These are phyloP conservation scores for Aricia agestis DNA, from an alignment of 1,140 invertebrate species.

Conservation along the genomic window DNA sequence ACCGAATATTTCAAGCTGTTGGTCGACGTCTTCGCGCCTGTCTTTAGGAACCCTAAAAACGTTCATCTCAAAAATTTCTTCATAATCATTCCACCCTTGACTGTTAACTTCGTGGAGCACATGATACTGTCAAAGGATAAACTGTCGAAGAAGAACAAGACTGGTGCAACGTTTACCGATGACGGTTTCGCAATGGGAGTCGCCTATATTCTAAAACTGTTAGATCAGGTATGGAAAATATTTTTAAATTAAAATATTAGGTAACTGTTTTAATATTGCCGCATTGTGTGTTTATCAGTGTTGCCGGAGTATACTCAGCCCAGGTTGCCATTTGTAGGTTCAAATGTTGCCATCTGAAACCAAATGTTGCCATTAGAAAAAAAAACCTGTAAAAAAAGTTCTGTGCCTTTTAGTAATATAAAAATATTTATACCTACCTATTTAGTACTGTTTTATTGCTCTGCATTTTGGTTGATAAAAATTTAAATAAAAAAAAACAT, in stretches of 20 bases:
- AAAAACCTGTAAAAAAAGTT: too few relatives aligned
- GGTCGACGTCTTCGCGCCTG: slow-evolving; percentile 93
- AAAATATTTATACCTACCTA: too few relatives aligned
- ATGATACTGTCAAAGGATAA: slow-evolving; percentile 95
- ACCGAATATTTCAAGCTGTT: slow-evolving; percentile 97
- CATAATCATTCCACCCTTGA: slow-evolving; percentile 94
- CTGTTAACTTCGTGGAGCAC: slow-evolving; percentile 96
- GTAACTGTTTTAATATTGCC: too few relatives aligned
- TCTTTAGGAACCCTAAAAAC: slow-evolving; percentile 91
- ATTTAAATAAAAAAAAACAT: too few relatives aligned
- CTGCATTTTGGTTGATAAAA: too few relatives aligned
- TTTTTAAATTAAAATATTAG: too few relatives aligned
- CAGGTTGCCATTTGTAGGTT: background rate
- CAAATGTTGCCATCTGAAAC: too few relatives aligned
- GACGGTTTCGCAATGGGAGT: slow-evolving; percentile 98
- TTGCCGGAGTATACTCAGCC: background rate
- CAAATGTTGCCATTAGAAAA: too few relatives aligned
- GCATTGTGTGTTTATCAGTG: too few relatives aligned
- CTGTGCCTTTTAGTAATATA: too few relatives aligned
- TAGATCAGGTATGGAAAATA: slow-evolving; percentile 84
- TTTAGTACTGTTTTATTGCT: too few relatives aligned
- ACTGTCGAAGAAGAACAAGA: slow-evolving; percentile 91
- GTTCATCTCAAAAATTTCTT: slow-evolving; percentile 95
- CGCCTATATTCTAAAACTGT: slow-evolving; percentile 83
- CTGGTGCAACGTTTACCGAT: slow-evolving; percentile 94